These are phyloP conservation scores for Trachelus iudaicus DNA, from an alignment of 2,888 invertebrate species.

Conservation along the genomic window DNA sequence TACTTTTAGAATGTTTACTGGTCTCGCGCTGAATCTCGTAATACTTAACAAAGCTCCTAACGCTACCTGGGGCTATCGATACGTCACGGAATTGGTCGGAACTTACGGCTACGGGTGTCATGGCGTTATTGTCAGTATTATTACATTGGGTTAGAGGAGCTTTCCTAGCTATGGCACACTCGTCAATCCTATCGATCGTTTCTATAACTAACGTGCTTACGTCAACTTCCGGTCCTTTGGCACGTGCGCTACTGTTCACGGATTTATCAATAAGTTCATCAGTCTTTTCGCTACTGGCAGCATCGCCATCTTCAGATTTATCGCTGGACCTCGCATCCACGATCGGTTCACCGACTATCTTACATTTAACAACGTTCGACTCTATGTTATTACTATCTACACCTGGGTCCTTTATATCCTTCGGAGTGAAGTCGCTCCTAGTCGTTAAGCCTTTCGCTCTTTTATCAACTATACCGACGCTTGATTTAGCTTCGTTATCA, in stretches of 20 bases:
- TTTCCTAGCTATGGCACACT: conserved; percentile 59
- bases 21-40: conserved; percentile 54
- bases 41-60: conserved; percentile 58
- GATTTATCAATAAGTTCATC: conserved; percentile 23
- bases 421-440: not conserved
- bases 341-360: conserved; percentile 13
- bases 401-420: conserved; percentile 3
- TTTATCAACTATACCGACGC: not conserved
- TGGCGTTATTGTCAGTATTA: conserved; percentile 61
- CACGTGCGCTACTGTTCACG: not conserved
- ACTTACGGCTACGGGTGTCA: conserved; percentile 58
- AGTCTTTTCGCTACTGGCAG: conserved; percentile 32
- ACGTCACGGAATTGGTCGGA: conserved; percentile 53
- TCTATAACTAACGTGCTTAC: not conserved
- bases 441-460: not conserved
- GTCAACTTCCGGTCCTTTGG: not conserved
- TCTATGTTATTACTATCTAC: conserved; percentile 17
- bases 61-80: conserved; percentile 59
- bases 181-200: conserved; percentile 39
- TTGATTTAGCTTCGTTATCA: conserved; percentile 1
- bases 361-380: conserved; percentile 16
- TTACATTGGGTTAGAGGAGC: conserved; percentile 43
- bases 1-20: conserved; percentile 46
- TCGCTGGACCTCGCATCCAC: conserved; percentile 1
- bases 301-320: conserved; percentile 13